Percentiles rank a stretch among this genome's conserved stretches.
phyloP scores from a whole-genome alignment of 2,797 vertebrate genomes.

The Gila robusta region DNA sequence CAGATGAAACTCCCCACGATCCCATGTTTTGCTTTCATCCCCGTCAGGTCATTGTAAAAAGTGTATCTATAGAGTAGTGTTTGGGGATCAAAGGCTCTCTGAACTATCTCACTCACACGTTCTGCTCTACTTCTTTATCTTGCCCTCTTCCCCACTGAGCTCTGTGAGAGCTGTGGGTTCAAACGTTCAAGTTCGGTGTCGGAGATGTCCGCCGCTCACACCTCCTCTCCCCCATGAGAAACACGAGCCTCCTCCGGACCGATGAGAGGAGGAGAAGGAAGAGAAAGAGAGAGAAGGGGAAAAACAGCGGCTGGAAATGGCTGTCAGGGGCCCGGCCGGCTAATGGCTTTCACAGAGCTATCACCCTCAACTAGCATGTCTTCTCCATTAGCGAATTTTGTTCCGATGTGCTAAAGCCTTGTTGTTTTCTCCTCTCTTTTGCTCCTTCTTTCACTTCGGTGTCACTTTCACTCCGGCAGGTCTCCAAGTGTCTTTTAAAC shows the following conservation, averaged over 20 bases:
- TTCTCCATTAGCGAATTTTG: slow-evolving; percentile 76
- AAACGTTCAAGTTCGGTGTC: slow-evolving; percentile 79
- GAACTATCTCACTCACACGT: slow-evolving; percentile 59
- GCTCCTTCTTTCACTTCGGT: slow-evolving; percentile 41
- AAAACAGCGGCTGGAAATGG: slow-evolving; percentile 72
- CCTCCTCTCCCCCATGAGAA: slow-evolving; percentile 78
- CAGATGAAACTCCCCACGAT: slow-evolving; percentile 36
- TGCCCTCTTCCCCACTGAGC: slow-evolving; percentile 48
- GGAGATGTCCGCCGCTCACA: slow-evolving; percentile 79
- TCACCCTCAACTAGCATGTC: slow-evolving; percentile 74
- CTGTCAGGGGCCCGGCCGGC: slow-evolving; percentile 73
- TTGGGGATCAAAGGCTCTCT: slow-evolving; percentile 60
- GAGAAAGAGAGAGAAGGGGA: slow-evolving; percentile 12
- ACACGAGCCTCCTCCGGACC: slow-evolving; percentile 75
- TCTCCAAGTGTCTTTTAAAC: slow-evolving; percentile 61
- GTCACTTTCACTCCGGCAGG: slow-evolving; percentile 51
- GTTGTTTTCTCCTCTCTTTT: slow-evolving; percentile 47
- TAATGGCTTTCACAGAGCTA: slow-evolving; percentile 90
- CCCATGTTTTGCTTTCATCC: slow-evolving; percentile 34
- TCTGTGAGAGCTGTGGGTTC: slow-evolving; percentile 73
- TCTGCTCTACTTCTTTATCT: slow-evolving; percentile 56
- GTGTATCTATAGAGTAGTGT: slow-evolving; percentile 52
- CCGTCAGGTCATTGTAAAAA: slow-evolving; percentile 43
- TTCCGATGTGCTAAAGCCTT: slow-evolving; percentile 61
- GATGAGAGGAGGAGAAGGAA: slow-evolving; percentile 38